Conservation (phyloP, 2,113 vertebrate species). For the Tauraco erythrolophus region DNA sequence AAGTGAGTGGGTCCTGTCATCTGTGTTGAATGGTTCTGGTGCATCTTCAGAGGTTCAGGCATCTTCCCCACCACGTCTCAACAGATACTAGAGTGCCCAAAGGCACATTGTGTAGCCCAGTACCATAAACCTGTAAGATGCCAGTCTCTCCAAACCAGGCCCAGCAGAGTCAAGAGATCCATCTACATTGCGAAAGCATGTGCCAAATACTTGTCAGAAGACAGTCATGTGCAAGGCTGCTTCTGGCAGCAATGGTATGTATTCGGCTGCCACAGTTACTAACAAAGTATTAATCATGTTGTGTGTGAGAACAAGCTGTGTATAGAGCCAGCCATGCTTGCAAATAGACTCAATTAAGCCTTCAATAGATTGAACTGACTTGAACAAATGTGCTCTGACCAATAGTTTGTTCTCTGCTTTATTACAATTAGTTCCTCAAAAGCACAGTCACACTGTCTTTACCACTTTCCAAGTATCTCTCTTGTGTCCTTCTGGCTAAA, state of each 20-base stretch:
- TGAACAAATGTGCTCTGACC: background rate
- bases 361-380: background rate
- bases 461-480: background rate
- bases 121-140: background rate
- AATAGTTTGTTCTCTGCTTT: background rate
- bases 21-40: background rate
- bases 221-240: background rate
- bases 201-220: background rate
- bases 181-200: background rate
- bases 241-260: background rate
- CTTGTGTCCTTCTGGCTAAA: background rate
- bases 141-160: background rate
- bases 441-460: background rate
- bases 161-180: background rate
- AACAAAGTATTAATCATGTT: background rate
- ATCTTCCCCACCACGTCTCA: background rate
- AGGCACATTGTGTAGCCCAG: background rate
- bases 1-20: background rate
- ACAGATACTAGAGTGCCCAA: background rate
- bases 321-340: background rate
- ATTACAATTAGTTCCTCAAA: background rate
- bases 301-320: background rate
- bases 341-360: background rate
- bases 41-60: background rate
- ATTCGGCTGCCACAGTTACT: background rate